These are phyloP conservation scores for Gambusia yucatana DNA, from an alignment of 2,797 vertebrate genomes.

Conservation along the genomic window DNA sequence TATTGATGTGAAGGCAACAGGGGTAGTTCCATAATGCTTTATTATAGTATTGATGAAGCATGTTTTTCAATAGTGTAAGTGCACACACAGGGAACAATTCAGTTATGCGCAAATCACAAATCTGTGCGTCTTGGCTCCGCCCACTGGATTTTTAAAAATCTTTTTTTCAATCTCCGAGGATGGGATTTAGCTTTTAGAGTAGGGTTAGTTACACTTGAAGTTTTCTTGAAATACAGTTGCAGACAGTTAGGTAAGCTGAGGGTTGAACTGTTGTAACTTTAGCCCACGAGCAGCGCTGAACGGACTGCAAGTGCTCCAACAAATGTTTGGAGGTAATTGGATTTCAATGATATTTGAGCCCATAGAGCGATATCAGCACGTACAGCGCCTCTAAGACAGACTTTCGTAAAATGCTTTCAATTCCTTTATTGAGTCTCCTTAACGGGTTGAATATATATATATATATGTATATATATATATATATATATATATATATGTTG, in stretches of 20 bases:
- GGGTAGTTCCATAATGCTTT: not conserved
- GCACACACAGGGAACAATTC: not conserved
- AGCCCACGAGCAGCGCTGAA: not conserved
- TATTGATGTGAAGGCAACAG: not conserved
- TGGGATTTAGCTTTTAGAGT: too few relatives aligned
- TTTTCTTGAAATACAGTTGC: not conserved
- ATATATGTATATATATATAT: too few relatives aligned
- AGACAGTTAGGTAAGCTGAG: not conserved
- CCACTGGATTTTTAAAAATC: too few relatives aligned
- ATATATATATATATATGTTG: not conserved
- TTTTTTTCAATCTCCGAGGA: too few relatives aligned
- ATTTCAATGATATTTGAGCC: not conserved
- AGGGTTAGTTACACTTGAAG: not conserved
- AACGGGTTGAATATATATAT: not conserved
- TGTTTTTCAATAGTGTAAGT: not conserved
- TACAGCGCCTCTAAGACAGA: not conserved
- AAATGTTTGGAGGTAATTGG: not conserved
- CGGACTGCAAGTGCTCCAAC: not conserved
- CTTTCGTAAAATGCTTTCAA: not conserved
- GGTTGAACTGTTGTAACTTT: not conserved
- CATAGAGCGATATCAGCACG: not conserved
- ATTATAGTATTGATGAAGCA: not conserved
- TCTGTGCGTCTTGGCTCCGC: too few relatives aligned
- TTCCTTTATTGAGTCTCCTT: not conserved
- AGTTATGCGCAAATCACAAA: not conserved